Base-by-base conservation (phyloP, 2,797 vertebrate species). In the Syngnathus rostellatus region DNA sequence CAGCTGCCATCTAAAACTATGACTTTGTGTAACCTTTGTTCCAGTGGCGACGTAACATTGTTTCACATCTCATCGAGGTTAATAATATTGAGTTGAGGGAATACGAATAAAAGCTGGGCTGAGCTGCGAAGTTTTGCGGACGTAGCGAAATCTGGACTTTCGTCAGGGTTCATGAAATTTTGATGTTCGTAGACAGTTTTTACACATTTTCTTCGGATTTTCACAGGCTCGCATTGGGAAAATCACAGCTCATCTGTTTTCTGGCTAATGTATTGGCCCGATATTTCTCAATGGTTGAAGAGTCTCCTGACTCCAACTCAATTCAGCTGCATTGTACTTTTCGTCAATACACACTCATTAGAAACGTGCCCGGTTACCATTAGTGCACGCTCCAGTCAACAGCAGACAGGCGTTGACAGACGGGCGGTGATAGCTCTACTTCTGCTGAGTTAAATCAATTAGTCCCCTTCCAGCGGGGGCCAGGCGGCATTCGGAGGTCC, bases 381-480 rank as follows among this genome's bases (percentile, higher is more conserved):
- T 67, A 73, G 62, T 17, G 67, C 68, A 77, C 5, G 23, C 72
- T 77, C 65, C 68, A 79, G 75, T 73, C 74, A 82, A 78, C 77
- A 77, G 39, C 65, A 73, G 74, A 73, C 75, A 77, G 77, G 78
- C 76, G 67, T 72, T 79, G 75, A 81, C 71, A 81, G 82, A 53
- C 19, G 72, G 74, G 69, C 60, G 75, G 63, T 48, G 12, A 58
- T 74, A 75, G 68, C 72, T 81, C 68, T 79, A 48, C 66, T 76
- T 77, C 68, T 68, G 75, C 65, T 38, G 57, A 75, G 72, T 70
- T 83, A 81, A 87, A 78, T 82, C 81, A 81, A 82, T 81, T 86
- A 82, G 74, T 63, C 62, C 57, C 55, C 77, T 72, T 83, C 76
- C 73, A 69, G 62, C n/a, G 37, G 65, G 75, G 77, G 77, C 66